Percentiles rank a stretch among this genome's conserved stretches.
These are phyloP conservation scores for Rynchops niger DNA, from an alignment of 2,113 vertebrate species.

Conservation along the genomic window DNA sequence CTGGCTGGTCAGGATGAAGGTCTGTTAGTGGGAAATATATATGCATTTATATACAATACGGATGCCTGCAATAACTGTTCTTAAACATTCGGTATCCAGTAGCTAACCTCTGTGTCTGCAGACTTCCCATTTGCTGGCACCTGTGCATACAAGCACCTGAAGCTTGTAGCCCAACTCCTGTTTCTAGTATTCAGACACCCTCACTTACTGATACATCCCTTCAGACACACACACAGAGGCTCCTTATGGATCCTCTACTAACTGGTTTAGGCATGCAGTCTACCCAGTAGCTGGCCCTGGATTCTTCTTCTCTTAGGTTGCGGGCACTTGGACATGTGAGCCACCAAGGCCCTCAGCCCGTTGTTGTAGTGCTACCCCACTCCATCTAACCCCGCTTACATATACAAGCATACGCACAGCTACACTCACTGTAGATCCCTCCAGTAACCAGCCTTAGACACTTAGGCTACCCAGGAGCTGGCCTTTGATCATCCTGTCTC, in stretches of 20 bases:
- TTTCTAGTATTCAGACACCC: not conserved
- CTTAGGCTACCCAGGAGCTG: not conserved
- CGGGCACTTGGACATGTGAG: not conserved
- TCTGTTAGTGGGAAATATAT: not conserved
- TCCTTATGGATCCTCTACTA: accelerated
- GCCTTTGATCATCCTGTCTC: not conserved
- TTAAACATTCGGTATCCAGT: not conserved
- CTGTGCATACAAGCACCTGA: not conserved
- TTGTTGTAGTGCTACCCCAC: not conserved
- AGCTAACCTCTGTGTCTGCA: not conserved
- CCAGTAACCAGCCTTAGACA: not conserved
- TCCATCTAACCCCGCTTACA: not conserved
- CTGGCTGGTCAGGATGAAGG: not conserved
- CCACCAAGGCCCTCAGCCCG: not conserved
- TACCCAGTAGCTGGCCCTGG: not conserved
- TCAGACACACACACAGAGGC: not conserved
- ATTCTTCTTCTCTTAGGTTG: not conserved
- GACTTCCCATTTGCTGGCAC: not conserved
- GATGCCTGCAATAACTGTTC: not conserved
- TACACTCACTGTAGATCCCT: not conserved
- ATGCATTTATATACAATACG: not conserved
- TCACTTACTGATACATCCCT: not conserved
- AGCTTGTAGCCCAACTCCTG: not conserved
- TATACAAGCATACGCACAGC: not conserved
- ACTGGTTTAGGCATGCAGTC: not conserved